Conservation (phyloP, 2,113 vertebrate species). For the Menidia beryllina region DNA sequence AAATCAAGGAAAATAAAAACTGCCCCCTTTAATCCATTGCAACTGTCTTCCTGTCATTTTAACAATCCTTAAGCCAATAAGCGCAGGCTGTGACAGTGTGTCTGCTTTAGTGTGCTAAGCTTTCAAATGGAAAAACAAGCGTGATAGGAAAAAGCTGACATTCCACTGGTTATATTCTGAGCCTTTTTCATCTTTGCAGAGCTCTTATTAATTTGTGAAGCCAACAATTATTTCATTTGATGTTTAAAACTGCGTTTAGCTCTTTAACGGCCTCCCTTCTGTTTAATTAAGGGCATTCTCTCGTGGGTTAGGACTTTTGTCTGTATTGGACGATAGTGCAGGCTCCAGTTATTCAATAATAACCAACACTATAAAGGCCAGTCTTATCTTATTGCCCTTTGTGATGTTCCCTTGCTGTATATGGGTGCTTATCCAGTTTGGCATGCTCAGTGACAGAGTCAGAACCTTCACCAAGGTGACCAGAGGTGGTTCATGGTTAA, state of each 20-base stretch:
- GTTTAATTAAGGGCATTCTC: no score
- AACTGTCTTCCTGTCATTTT: constrained; percentile 46
- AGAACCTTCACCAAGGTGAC: background rate
- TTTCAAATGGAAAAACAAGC: constrained; percentile 26
- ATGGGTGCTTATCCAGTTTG: background rate
- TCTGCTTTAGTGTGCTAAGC: constrained; percentile 36
- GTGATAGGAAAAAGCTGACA: constrained; percentile 1
- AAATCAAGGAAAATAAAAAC: constrained; percentile 30
- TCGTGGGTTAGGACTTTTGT: no score
- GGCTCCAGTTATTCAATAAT: background rate
- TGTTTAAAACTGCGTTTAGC: background rate
- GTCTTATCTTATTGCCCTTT: no score
- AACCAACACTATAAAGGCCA: background rate
- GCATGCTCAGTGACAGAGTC: background rate
- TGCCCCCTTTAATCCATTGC: constrained; percentile 53
- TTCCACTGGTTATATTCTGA: no score
- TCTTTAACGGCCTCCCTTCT: background rate
- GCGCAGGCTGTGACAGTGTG: constrained; percentile 27
- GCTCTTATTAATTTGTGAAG: background rate
- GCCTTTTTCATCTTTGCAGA: constrained; percentile 1
- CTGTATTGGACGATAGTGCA: no score
- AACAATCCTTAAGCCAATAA: constrained; percentile 36
- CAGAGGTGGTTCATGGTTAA: background rate
- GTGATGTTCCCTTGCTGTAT: background rate
- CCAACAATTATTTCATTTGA: background rate